Percentiles rank a stretch among this genome's conserved stretches.
These are phyloP conservation scores for Sebastes nivosus DNA, from an alignment of 2,797 vertebrate species.

Conservation along the genomic window DNA sequence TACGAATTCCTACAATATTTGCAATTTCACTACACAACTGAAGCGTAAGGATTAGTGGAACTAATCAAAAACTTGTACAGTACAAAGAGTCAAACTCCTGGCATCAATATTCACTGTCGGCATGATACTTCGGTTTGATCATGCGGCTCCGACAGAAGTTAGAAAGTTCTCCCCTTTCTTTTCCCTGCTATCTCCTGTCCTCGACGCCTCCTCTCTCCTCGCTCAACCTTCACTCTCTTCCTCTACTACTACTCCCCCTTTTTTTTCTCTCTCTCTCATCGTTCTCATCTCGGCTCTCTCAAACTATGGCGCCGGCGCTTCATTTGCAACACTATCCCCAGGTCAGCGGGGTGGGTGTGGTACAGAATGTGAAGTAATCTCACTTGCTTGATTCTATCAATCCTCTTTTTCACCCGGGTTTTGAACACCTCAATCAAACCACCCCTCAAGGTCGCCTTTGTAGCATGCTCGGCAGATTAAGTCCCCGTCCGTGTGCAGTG, in stretches of 20 bases:
- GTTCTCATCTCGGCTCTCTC: conserved; percentile 17
- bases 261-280: conserved; percentile 14
- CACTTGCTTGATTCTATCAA: conserved; percentile 76
- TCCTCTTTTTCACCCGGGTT: conserved; percentile 71
- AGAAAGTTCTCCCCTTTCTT: conserved; percentile 5
- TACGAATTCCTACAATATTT: conserved; percentile 33
- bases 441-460: conserved; percentile 80
- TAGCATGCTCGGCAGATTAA: conserved; percentile 74
- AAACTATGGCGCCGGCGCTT: conserved; percentile 63
- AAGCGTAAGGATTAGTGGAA: conserved; percentile 17
- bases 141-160: conserved; percentile 30
- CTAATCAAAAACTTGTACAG: conserved; percentile 48
- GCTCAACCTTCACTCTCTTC: conserved; percentile 15
- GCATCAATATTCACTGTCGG: conserved; percentile 47
- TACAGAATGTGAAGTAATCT: conserved; percentile 77
- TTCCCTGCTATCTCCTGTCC: conserved; percentile 21
- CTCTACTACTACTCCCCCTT: background rate
- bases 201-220: conserved; percentile 5
- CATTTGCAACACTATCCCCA: conserved; percentile 76
- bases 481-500: conserved; percentile 58
- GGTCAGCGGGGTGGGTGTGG: conserved; percentile 68
- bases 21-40: background rate
- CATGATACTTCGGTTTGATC: conserved; percentile 49
- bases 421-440: conserved; percentile 82
- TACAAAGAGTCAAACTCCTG: conserved; percentile 10